Evolutionary conservation across 1,140 invertebrate genomes (phyloP).

Genomic region (Vanessa atalanta): DNA sequence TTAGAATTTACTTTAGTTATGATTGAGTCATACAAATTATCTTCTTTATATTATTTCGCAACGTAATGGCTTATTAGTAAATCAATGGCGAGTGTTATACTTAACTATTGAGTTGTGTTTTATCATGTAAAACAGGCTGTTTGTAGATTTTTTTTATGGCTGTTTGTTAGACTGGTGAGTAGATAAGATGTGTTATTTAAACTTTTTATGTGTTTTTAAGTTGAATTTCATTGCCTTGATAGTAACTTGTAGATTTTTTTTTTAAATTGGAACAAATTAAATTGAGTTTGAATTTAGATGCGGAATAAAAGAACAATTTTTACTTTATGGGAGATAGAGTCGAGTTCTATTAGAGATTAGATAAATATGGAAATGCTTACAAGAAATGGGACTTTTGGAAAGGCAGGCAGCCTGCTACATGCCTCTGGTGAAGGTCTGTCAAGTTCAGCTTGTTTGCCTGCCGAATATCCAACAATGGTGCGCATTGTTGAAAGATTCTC

Average conservation of each 20-base stretch:
- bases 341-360: neutral
- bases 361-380: constrained; percentile 50
- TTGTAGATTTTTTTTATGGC: constrained; percentile 34
- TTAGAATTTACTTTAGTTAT: neutral
- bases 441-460: constrained; percentile 67
- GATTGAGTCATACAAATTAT: neutral
- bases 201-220: no score
- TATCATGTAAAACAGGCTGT: constrained; percentile 22
- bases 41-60: constrained; percentile 19
- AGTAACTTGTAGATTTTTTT: no score
- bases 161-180: neutral
- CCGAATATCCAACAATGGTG: constrained; percentile 75
- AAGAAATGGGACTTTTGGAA: constrained; percentile 57
- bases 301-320: no score
- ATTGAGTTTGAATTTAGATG: no score
- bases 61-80: constrained; percentile 41
- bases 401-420: constrained; percentile 62
- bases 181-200: no score
- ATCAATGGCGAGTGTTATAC: constrained; percentile 28
- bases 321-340: no score
- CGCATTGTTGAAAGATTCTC: constrained; percentile 60
- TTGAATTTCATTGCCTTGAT: no score
- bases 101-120: constrained; percentile 13
- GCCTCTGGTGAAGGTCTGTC: constrained; percentile 64
- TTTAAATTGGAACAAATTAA: no score